Base-by-base conservation (phyloP, 2,113 vertebrate genomes). In the Plestiodon gilberti region DNA sequence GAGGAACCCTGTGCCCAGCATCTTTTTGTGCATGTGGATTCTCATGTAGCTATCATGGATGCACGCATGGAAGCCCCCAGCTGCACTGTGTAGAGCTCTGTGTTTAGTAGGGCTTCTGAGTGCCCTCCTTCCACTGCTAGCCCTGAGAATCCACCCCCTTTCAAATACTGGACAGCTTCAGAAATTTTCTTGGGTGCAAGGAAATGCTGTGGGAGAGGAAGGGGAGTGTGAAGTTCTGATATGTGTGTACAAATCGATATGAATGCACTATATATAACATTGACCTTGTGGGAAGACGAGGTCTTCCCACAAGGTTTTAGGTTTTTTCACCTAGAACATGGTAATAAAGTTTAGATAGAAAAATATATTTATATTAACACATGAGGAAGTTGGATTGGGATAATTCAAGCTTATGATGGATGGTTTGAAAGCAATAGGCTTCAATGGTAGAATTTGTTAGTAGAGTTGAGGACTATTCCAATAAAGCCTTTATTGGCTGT, bases 321-420 rank as follows among this genome's bases (percentile, higher is more conserved):
- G 64, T 30, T 14, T 35, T 30, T 18, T 22, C 4, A 23, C 35
- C 17, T n/a, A 33, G 18, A 10, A 82, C 0, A 5, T 79, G 85
- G n/a, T 52, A 23, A n/a, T 38, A 76, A 81, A 87, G n/a, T 14
- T 89, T 71, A 89, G 62, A 28, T 40, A 79, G 35, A 79, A 35
- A 48, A 78, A 61, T 61, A 33, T 61, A 13, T 62, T 62, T 62
- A 73, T 38, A 18, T 57, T 82, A 64, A 74, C 70, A 48, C 43
- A 48, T 48, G 43, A 8, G 43, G 43, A 48, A 48, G 43, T 48
- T 48, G 43, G 43, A 8, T 48, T 48, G 43, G 4, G 43, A 48
- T 48, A 48, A 48, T 48, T 48, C 43, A 5, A 48, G 8, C 43
- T 48, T 48, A 48, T n/a, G n/a, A n/a, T n/a, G n/a, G n/a, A n/a